These are phyloP conservation scores for Scolopax rusticola DNA, from an alignment of 2,797 vertebrate species.

Conservation along the genomic window DNA sequence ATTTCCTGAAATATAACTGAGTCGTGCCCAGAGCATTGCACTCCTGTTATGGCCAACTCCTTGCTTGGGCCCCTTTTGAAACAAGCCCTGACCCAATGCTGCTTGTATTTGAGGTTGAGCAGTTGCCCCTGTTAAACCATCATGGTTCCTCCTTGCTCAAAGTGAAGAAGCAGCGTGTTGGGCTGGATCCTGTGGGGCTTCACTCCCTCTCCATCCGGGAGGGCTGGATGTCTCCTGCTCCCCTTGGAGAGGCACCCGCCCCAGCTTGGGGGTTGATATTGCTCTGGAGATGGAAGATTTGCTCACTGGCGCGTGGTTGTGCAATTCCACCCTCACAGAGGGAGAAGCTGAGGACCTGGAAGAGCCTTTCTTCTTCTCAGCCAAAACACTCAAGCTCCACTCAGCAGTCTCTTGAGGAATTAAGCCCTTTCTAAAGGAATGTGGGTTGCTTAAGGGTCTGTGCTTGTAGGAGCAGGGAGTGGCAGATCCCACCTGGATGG, in stretches of 20 bases:
- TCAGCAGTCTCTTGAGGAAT: background rate
- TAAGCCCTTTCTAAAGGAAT: background rate
- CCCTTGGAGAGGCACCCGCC: background rate
- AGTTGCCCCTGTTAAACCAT: background rate
- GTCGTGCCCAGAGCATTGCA: accelerated
- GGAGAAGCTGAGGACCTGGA: background rate
- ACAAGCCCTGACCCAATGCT: background rate
- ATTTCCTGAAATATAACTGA: background rate
- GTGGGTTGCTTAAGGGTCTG: background rate
- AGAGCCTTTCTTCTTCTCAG: background rate
- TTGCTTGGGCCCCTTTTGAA: background rate
- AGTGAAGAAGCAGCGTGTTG: background rate
- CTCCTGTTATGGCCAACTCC: background rate
- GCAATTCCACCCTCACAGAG: background rate
- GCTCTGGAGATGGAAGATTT: background rate
- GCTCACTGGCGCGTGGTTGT: accelerated
- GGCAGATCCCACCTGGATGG: background rate
- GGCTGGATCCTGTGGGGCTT: background rate
- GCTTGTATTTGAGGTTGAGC: background rate
- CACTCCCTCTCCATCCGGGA: background rate
- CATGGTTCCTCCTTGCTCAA: accelerated
- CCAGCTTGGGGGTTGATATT: background rate
- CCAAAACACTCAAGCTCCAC: background rate
- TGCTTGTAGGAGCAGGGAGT: background rate
- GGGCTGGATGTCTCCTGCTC: background rate